These are phyloP conservation scores for Antheraea assamensis DNA, from an alignment of 2,888 invertebrate species.

Conservation along the genomic window DNA sequence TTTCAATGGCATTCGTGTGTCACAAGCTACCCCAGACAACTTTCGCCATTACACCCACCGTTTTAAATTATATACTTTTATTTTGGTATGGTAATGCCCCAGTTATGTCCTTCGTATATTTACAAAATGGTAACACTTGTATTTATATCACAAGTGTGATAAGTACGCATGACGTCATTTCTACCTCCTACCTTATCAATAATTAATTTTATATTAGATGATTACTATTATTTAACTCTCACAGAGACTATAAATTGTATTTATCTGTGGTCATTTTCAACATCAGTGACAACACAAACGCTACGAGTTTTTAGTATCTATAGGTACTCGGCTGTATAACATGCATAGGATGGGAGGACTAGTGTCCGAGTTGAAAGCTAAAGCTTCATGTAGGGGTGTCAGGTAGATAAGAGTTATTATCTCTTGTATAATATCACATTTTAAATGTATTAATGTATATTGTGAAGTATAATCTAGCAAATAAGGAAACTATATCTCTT, in stretches of 20 bases:
- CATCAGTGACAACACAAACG: background rate
- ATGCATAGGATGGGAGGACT: slow-evolving; percentile 60
- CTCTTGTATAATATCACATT: background rate
- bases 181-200: background rate
- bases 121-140: too few species aligned
- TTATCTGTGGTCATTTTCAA: background rate
- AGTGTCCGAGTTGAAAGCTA: slow-evolving; percentile 68
- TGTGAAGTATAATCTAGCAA: background rate
- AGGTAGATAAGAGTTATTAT: background rate
- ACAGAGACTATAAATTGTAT: background rate
- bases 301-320: slow-evolving; percentile 30
- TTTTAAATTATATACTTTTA: too few species aligned
- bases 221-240: background rate
- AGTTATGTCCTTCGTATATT: too few species aligned
- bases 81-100: too few species aligned
- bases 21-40: too few species aligned
- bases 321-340: slow-evolving; percentile 46
- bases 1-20: too few species aligned
- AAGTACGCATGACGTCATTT: background rate
- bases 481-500: too few species aligned
- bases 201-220: background rate
- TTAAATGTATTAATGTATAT: background rate
- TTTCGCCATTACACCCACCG: too few species aligned
- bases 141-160: too few species aligned
- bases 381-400: slow-evolving; percentile 58